Base-by-base conservation (phyloP, 2,888 invertebrate species). In the Brachyptera putata region DNA sequence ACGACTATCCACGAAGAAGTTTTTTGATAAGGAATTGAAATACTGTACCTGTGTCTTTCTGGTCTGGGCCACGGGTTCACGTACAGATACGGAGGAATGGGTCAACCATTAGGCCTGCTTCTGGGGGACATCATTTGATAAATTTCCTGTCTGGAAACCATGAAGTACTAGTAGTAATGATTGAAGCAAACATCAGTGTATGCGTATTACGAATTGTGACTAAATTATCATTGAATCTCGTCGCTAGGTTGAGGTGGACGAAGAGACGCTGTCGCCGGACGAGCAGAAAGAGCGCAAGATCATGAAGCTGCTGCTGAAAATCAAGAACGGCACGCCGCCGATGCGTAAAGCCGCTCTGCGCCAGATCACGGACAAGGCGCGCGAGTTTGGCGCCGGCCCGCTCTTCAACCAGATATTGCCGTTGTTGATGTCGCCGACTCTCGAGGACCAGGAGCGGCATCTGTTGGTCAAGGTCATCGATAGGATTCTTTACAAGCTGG, bases 361-460 rank as follows among this genome's bases (percentile, higher is more conserved):
- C 61, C 97, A 98, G 76, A 98, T 99, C 66, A 99, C 99, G 0
- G 98, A 99, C 74, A 99, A 99, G 70, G 97, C 99, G 0, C 82
- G 99, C 46, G 96, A 97, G 74, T 96, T 98, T 70, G 99, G 99
- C 0, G 99, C 99, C 0, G 99, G 98, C 0, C 95, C 99, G 0
- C 80, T 99, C 1, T 99, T 99, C 74, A 99, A 99, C 77, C 99
- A 99, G 78, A 99, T 99, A 69, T 77, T 99, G 56, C 99, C 99
- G 0, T 79, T 99, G 62, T 84, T 99, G n/a, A 99, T 99, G 99
- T 97, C 97, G 34, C 99, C 99, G 0, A 99, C 99, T 0, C 79
- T 99, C 13, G 99, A 99, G 76, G 99, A 99, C 76, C 99, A 99
- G 76, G 99, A 99, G 74, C 84, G 99, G 24, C 99, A 99, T 84